A percentile compares a stretch with the other conserved stretches of the same genome.
These are phyloP conservation scores for Nasonia vitripennis DNA, from an alignment of 1,140 invertebrate species.

Conservation along the genomic window DNA sequence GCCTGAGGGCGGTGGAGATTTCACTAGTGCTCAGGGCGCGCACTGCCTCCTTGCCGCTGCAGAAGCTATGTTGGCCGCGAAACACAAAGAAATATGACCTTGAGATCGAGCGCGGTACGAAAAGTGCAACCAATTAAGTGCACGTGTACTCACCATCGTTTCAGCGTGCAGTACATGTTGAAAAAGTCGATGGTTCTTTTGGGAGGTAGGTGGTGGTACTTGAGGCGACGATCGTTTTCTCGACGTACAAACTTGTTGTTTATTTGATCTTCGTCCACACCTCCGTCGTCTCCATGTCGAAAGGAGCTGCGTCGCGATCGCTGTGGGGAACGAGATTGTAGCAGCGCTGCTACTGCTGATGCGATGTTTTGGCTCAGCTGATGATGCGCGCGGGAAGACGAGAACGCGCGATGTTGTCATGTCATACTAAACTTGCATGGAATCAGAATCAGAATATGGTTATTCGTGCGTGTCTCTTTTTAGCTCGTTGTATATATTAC, in stretches of 20 bases:
- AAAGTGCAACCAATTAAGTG: not conserved
- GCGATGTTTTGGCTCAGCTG: not conserved
- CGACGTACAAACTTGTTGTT: not conserved
- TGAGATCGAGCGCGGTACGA: not conserved
- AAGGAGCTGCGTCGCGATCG: not conserved
- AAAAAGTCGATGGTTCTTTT: not conserved
- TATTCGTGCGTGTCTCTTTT: too few relatives aligned
- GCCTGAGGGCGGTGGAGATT: conserved; percentile 90
- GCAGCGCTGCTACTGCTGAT: not conserved
- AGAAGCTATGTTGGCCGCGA: conserved; percentile 62
- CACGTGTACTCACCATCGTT: conserved; percentile 61
- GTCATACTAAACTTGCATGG: too few relatives aligned
- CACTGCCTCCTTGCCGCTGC: conserved; percentile 62
- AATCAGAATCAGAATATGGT: too few relatives aligned
- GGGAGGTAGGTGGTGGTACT: not conserved
- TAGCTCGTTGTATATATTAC: too few relatives aligned
- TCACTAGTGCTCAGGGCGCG: conserved; percentile 81
- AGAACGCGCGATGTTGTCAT: too few relatives aligned
- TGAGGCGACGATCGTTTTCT: not conserved
- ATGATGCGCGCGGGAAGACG: not conserved
- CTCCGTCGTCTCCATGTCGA: conserved; percentile 38
- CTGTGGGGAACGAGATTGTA: not conserved
- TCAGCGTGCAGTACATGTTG: conserved; percentile 64
- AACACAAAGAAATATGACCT: conserved; percentile 29
- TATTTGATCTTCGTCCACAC: not conserved